These are phyloP conservation scores for Trimorus sp. DNA, from an alignment of 2,888 invertebrate genomes.

Conservation along the genomic window DNA sequence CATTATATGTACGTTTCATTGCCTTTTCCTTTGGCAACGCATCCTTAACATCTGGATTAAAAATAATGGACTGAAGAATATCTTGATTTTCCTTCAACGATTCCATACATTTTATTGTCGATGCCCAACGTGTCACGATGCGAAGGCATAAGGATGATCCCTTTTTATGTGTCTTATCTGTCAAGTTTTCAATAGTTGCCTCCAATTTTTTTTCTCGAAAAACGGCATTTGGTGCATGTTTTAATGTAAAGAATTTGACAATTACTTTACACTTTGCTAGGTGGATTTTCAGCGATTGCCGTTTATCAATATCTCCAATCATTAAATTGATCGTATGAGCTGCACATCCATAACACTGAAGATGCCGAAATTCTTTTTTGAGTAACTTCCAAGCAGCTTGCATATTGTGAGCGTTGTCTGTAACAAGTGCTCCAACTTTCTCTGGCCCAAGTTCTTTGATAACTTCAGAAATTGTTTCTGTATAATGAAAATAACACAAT, in stretches of 20 bases:
- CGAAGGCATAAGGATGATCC: conserved; percentile 28
- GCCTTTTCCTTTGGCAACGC: conserved; percentile 16
- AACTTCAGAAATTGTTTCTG: conserved; percentile 25
- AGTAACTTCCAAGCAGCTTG: conserved; percentile 34
- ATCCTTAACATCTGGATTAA: conserved; percentile 27
- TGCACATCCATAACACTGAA: conserved; percentile 37
- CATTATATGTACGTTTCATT: neutral
- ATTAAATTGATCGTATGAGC: conserved; percentile 31
- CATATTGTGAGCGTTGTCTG: conserved; percentile 40
- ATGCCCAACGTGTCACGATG: conserved; percentile 26
- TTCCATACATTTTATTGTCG: conserved; percentile 33
- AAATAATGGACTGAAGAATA: conserved; percentile 33
- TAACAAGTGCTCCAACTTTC: conserved; percentile 30
- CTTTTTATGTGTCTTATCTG: conserved; percentile 3
- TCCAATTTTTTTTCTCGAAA: conserved; percentile 25
- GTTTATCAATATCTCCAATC: conserved; percentile 35
- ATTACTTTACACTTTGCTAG: conserved; percentile 23
- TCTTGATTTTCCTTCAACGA: conserved; percentile 31
- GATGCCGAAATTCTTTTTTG: conserved; percentile 21
- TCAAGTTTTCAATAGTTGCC: conserved; percentile 9
- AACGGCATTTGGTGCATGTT: conserved; percentile 26
- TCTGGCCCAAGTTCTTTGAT: conserved; percentile 22
- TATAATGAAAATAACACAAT: neutral
- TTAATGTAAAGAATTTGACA: conserved; percentile 33
- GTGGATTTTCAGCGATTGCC: conserved; percentile 14